Evolutionary conservation across 2,888 invertebrate species (phyloP).

Genomic region (Octodonta nipae): DNA sequence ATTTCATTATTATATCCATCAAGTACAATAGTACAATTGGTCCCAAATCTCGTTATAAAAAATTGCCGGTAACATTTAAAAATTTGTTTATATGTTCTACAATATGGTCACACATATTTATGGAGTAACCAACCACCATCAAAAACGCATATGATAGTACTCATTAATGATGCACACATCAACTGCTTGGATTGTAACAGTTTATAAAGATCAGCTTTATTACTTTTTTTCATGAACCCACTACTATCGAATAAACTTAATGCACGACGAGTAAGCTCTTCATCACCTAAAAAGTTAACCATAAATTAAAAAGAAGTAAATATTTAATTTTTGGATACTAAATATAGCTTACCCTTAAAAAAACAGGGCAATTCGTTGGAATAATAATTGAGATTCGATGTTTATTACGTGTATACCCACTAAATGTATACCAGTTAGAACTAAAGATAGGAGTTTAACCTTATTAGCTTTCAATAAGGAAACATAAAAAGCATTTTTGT

Average conservation of each 20-base stretch:
- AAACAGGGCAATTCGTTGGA: background rate
- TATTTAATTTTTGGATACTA: background rate
- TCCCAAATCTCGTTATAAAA: background rate
- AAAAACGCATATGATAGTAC: background rate
- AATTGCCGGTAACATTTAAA: conserved; percentile 1
- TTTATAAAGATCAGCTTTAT: background rate
- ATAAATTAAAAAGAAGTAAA: background rate
- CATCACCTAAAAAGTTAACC: background rate
- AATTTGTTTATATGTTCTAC: background rate
- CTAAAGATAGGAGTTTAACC: conserved; percentile 1
- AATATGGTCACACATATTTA: background rate
- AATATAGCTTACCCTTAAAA: background rate
- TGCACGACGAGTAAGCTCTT: background rate
- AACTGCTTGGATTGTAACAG: background rate
- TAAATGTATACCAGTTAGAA: background rate
- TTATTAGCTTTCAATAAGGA: background rate
- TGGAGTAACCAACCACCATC: conserved; percentile 1
- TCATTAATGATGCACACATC: background rate
- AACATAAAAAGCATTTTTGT: background rate
- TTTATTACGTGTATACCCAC: background rate
- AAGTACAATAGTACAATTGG: background rate
- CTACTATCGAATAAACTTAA: background rate
- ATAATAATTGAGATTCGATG: conserved; percentile 1
- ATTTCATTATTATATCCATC: conserved; percentile 1
- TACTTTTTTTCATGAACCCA: conserved; percentile 1